Evolutionary conservation across 2,888 invertebrate genomes (phyloP), one percentile per base, ranked within the genome.

Genomic region (Seira musarum): DNA sequence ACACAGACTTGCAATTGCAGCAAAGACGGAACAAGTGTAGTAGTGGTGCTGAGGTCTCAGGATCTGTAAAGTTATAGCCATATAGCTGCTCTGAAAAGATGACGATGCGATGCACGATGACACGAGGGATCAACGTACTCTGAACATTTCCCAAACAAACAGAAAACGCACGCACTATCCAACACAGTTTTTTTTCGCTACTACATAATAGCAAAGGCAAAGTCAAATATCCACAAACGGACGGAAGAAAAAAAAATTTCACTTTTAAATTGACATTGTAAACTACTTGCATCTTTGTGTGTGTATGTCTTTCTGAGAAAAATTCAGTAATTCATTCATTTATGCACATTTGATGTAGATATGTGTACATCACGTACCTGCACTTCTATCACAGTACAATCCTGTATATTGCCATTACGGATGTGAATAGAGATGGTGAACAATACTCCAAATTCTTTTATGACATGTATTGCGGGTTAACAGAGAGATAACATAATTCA

Each of bases 181-280:
- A 17, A 19, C 10, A 40, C 19, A 21, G 17, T 17, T 5, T 35
- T 46, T 49, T 24, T 40, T 35, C 60, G 57, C 15, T 25, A n/a
- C n/a, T 40, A n/a, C n/a, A n/a, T n/a, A n/a, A n/a, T n/a, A n/a
- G n/a, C n/a, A 64, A 21, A 24, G 22, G 63, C 24, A 24, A 40
- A 30, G 57, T 66, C n/a, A n/a, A n/a, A 25, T 40, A 73, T 15
- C 46, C 46, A 40, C 6, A 22, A 24, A 57, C 57, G 15, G 19
- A 35, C 17, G 35, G n/a, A 35, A 30, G 22, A 46, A 65, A 3
- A 72, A 78, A 72, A 78, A 71, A 71, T 78, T 78, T 72, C 67
- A 78, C 72, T 71, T 78, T 78, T 78, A 77, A 78, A 78, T 78
- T 78, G 71, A 78, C 65, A 71, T 66, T 71, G 77, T 66, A 65